Base-by-base conservation (phyloP, 1,140 invertebrate genomes). In the Portunus trituberculatus region DNA sequence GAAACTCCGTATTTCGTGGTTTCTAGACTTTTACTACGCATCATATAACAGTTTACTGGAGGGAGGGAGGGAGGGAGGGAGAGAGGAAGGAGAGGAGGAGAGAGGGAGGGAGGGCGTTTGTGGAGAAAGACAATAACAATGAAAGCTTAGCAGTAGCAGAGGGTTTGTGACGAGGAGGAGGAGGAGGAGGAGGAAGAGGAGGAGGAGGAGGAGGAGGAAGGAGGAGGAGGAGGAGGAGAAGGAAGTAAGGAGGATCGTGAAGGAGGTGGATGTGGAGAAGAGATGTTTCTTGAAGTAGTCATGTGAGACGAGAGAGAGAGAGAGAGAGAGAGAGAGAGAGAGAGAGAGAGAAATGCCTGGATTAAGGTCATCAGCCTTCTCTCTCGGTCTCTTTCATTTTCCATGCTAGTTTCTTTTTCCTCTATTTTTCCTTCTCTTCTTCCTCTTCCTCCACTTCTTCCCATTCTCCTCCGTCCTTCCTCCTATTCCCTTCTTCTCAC, bases 251-350 rank as follows among this genome's bases (percentile, higher is more conserved):
- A 20, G 8, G 67, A n/a, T 59, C 52, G 1, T 59, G 39, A 39
- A 39, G 39, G 39, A 39, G 39, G 39, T 39, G 39, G 1, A 39
- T 39, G 39, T 39, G 39, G 39, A 6, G 39, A 39, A 6, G 39
- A 39, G 39, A 2, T 39, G 39, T 6, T 39, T 39, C 39, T 39
- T 39, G 39, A 6, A 39, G 39, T 39, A 39, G 39, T 39, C 39
- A 39, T 39, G 39, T 39, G 39, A 39, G 39, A 39, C 39, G 39
- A 59, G 52, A 59, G 52, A 59, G 52, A 59, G 52, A 59, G 67
- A 76, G 67, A 76, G 67, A 76, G 67, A 76, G 67, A 76, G 67
- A 76, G 67, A 76, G 67, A 76, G 67, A 76, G 67, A 76, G 67
- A 76, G 67, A 76, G 67, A 76, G 67, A 76, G 67, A 76, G 67